Conservation (phyloP, 2,888 invertebrate species). For the Latrodectus hesperus region DNA sequence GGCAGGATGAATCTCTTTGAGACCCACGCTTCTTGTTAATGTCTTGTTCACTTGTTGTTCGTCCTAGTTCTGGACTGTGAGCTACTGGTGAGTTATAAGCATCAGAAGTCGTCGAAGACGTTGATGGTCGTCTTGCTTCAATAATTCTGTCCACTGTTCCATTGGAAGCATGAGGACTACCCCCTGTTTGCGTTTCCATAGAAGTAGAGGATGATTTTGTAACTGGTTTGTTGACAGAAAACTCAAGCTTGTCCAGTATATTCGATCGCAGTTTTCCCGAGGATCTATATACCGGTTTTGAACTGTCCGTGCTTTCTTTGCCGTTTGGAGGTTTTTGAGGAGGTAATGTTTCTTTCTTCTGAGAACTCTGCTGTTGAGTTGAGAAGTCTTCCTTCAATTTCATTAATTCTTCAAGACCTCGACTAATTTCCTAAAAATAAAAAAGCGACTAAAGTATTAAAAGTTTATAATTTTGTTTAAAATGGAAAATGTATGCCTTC, state of each 20-base stretch:
- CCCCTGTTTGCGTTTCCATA: conserved; percentile 38
- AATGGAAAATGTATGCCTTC: too few species aligned
- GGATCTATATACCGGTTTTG: conserved; percentile 55
- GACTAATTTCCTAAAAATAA: conserved; percentile 55
- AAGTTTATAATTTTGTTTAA: too few species aligned
- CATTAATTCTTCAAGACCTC: conserved; percentile 62
- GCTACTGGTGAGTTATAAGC: conserved; percentile 54
- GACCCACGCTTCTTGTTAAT: background rate
- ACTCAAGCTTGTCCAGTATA: conserved; percentile 41
- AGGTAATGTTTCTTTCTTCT: background rate
- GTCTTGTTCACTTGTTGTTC: background rate
- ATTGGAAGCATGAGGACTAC: background rate
- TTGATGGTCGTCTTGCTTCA: conserved; percentile 34
- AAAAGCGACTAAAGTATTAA: background rate
- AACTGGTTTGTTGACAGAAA: background rate
- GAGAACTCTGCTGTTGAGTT: background rate
- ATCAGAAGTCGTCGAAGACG: conserved; percentile 52
- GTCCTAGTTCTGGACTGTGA: conserved; percentile 32
- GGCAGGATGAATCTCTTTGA: conserved; percentile 43
- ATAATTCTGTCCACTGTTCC: background rate
- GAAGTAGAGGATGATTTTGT: conserved; percentile 25
- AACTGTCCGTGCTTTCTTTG: background rate
- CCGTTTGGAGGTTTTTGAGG: background rate
- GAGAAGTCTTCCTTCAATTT: conserved; percentile 58
- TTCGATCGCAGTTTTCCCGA: conserved; percentile 44